Base-by-base conservation (phyloP, 2,797 vertebrate genomes). In the Tokudaia tokunoshimensis region DNA sequence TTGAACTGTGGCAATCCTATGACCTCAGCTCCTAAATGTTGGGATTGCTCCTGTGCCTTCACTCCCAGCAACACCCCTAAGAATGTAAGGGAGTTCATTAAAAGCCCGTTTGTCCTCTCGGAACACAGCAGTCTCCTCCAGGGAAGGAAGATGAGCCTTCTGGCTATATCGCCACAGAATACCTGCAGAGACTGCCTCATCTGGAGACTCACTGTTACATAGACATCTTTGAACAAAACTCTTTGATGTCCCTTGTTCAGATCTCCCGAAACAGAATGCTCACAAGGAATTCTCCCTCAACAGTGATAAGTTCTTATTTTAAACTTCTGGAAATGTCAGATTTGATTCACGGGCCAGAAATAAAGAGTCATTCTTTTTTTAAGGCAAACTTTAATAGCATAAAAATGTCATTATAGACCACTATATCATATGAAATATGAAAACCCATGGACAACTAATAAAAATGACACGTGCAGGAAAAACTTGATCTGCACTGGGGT, bases 381-480 rank as follows among this genome's bases (percentile, higher is more conserved):
- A 88, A 95, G 44, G 90, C 91, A 72, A 94, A 82, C 52, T 92
- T 82, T 67, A 83, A 20, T 83, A 87, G 44, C 44, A 94, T 52
- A 29, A 44, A 92, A 92, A 90, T 44, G 67, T 67, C 81, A 57
- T 29, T 89, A 20, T 67, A 67, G 37, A 65, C 82, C 70, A 94
- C 13, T 19, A 41, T 1, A 20, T 59, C 29, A 34, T 29, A 22
- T 50, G 29, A 95, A 94, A 90, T 74, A 59, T 1, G 76, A 96
- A 96, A 94, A 78, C 82, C 34, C 47, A 74, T 41, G 67, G 89
- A 50, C 29, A 37, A 17, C 31, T 6, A 29, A 34, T 44, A 29
- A 79, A 80, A 94, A 57, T 37, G 31, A 82, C 26, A 34, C 84
- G 29, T 85, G 20, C 22, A 70, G 65, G 84, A 34, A 37, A 55